These are phyloP conservation scores for Protosalanx chinensis DNA, from an alignment of 2,797 vertebrate species.

Conservation along the genomic window DNA sequence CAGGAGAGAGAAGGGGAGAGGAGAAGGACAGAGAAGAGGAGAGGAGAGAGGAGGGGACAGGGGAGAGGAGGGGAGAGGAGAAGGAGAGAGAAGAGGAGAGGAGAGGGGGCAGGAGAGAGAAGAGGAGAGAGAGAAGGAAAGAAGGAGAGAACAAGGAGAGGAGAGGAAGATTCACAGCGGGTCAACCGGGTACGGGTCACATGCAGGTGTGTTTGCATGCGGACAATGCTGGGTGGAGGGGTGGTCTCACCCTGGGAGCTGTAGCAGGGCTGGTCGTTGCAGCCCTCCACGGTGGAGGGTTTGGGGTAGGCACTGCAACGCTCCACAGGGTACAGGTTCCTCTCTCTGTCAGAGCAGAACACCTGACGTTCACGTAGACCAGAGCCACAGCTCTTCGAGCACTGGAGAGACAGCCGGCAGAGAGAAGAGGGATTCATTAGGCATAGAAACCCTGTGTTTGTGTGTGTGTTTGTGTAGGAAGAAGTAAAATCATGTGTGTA, in stretches of 20 bases:
- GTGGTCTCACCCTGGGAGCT: slow-evolving; percentile 80
- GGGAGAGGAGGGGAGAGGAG: neutral
- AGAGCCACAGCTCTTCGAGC: slow-evolving; percentile 84
- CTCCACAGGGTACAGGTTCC: slow-evolving; percentile 73
- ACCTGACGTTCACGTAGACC: slow-evolving; percentile 87
- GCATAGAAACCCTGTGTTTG: neutral
- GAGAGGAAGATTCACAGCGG: neutral
- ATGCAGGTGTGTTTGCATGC: too few species aligned
- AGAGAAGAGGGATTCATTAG: neutral
- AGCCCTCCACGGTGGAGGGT: slow-evolving; percentile 78
- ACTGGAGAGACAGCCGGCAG: slow-evolving; percentile 66
- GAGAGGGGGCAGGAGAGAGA: neutral
- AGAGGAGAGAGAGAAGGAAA: neutral
- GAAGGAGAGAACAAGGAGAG: neutral
- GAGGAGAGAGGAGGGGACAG: slow-evolving; percentile 10
- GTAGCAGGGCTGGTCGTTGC: slow-evolving; percentile 86
- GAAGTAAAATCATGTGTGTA: neutral
- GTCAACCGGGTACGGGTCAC: neutral
- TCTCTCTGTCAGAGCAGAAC: slow-evolving; percentile 79
- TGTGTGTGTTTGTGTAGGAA: neutral
- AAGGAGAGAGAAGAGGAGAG: too few species aligned
- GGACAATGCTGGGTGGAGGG: neutral
- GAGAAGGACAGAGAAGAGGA: neutral
- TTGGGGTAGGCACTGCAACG: slow-evolving; percentile 70
- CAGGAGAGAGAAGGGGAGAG: neutral